Percentiles rank a stretch among this genome's conserved stretches.
Evolutionary conservation across 2,797 vertebrate species (phyloP).

Genomic region (Cottoperca gobio): DNA sequence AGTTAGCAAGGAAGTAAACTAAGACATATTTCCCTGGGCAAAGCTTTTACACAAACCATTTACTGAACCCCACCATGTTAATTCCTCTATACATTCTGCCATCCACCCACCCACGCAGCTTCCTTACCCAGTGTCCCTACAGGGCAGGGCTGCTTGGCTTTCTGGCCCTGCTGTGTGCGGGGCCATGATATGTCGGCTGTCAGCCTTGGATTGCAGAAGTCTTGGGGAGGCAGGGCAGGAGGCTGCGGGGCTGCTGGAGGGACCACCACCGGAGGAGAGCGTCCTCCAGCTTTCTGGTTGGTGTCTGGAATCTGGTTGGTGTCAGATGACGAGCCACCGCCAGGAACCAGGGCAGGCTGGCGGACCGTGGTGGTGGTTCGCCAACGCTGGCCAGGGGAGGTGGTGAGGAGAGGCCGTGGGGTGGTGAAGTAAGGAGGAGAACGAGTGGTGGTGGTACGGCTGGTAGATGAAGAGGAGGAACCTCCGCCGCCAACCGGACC

Average conservation of each 20-base stretch:
- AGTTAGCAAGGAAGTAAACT: not conserved
- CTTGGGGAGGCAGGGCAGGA: constrained; percentile 86
- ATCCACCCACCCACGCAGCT: not conserved
- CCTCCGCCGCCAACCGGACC: constrained; percentile 60
- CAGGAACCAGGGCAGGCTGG: constrained; percentile 68
- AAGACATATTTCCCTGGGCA: not conserved
- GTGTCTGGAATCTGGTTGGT: constrained; percentile 83
- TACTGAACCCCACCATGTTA: not conserved
- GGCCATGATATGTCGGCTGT: constrained; percentile 95
- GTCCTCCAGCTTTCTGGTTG: constrained; percentile 68
- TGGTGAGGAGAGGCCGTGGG: constrained; percentile 82
- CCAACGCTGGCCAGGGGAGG: constrained; percentile 88
- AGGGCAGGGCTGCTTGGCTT: constrained; percentile 95
- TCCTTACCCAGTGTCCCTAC: constrained; percentile 80
- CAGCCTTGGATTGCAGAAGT: constrained; percentile 91
- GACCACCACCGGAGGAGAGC: constrained; percentile 65
- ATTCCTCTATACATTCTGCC: not conserved
- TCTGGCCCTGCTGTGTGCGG: constrained; percentile 93
- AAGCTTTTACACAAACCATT: not conserved
- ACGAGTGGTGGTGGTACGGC: constrained; percentile 81
- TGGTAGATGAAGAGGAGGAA: constrained; percentile 76
- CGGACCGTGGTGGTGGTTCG: constrained; percentile 87
- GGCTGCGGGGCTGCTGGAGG: constrained; percentile 83
- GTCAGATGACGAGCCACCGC: constrained; percentile 75
- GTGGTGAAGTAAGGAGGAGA: constrained; percentile 85